Percentiles rank a stretch among this genome's conserved stretches.
Evolutionary conservation across 2,888 invertebrate genomes (phyloP).

Genomic region (Ormia ochracea): DNA sequence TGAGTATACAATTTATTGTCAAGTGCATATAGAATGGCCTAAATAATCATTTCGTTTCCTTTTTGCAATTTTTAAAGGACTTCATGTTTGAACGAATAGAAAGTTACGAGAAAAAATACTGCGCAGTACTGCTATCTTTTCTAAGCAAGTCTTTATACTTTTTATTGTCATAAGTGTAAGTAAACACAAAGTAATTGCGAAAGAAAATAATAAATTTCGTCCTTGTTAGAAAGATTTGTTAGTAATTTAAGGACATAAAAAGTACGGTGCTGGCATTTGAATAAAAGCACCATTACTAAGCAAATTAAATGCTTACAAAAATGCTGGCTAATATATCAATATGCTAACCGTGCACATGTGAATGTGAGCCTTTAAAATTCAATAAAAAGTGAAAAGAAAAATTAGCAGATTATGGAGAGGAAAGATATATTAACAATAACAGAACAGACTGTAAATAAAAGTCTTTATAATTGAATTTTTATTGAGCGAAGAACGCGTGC

Average conservation of each 20-base stretch:
- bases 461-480: too few species aligned
- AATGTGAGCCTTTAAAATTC: neutral
- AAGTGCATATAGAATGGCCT: conserved; percentile 43
- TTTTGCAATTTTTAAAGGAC: neutral
- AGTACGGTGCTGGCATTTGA: neutral
- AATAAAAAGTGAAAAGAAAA: too few species aligned
- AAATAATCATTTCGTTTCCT: conserved; percentile 27
- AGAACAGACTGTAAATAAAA: too few species aligned
- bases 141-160: neutral
- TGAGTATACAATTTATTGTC: conserved; percentile 33
- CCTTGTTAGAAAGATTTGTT: conserved; percentile 38
- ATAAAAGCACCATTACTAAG: conserved; percentile 15
- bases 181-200: conserved; percentile 28
- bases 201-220: conserved; percentile 17
- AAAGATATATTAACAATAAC: too few species aligned
- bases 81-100: neutral
- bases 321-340: neutral
- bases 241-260: conserved; percentile 6
- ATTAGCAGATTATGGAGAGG: too few species aligned
- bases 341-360: neutral
- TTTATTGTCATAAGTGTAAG: neutral
- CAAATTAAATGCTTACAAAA: neutral
- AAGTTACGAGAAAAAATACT: neutral
- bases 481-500: too few species aligned
- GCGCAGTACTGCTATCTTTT: neutral